phyloP scores from a whole-genome alignment of 2,797 vertebrate species.

The Peromyscus eremicus region DNA sequence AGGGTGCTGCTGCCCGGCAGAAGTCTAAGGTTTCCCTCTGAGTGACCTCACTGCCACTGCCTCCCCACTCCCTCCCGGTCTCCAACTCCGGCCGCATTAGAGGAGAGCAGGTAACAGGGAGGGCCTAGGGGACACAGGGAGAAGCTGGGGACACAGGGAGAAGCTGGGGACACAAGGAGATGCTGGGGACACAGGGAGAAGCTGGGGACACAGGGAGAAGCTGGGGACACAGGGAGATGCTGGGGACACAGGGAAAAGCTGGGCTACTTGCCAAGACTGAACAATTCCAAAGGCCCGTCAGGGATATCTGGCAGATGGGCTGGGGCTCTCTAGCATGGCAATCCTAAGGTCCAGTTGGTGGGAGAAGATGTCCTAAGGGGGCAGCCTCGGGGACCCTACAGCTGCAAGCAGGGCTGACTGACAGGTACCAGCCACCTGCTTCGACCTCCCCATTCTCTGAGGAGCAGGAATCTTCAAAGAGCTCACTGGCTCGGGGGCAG shows the following conservation, averaged over 20 bases:
- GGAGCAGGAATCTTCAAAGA: background rate
- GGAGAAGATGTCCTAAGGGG: background rate
- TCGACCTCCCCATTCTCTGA: background rate
- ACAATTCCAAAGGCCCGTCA: background rate
- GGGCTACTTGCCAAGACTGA: background rate
- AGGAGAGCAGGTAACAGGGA: background rate
- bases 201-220: no score
- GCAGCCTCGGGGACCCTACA: background rate
- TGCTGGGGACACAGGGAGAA: background rate
- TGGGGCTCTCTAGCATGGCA: no score
- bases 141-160: background rate
- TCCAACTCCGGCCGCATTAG: background rate
- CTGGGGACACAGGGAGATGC: background rate
- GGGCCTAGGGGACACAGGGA: background rate
- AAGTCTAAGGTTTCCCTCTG: background rate
- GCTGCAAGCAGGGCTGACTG: background rate
- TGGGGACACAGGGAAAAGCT: background rate
- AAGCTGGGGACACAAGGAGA: background rate
- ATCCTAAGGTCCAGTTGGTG: background rate
- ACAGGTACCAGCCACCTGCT: background rate
- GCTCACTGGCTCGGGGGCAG: fast-evolving
- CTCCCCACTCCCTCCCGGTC: background rate
- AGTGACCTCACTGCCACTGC: background rate
- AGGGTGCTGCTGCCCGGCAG: fast-evolving
- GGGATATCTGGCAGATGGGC: background rate